Evolutionary conservation across 2,113 vertebrate genomes (phyloP), one percentile per base, ranked within the genome.

Genomic region (Dicerorhinus sumatrensis): DNA sequence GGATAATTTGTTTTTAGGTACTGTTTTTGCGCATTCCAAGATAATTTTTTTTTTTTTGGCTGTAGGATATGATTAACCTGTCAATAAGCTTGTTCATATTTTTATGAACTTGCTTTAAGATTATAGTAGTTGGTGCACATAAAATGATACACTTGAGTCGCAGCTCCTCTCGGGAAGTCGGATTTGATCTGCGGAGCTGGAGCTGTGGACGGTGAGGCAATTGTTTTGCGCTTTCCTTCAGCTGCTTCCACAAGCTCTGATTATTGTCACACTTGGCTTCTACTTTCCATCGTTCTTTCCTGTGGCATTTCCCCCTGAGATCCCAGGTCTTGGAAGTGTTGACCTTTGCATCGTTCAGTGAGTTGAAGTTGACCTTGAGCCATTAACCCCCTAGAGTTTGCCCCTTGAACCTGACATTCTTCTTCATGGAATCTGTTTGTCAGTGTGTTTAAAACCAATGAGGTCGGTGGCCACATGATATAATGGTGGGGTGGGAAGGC

Each of bases 81-180:
- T 89, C 73, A 82, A 54, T 85, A 95, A 60, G 27, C 48, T 46
- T 48, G 92, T 51, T 42, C 16, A 36, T 95, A 20, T 89, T 92
- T 84, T 86, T 31, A 58, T 82, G 56, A 96, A 92, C 89, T 63
- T 92, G 60, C 27, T 65, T 86, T 79, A 31, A 63, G 42, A 72
- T 77, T 92, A 60, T 25, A 77, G 77, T 86, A 82, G 33, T 73
- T 89, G 79, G 42, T 33, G 6, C 20, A 84, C 72, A 76, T 95
- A 85, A 72, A 91, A 85, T 85, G 31, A 58, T 87, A n/a, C 10
- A 36, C 21, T 75, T 84, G 81, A 89, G 67, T 58, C 91, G 76
- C 23, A 77, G 56, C 27, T 72, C 13, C 82, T 56, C 70, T 89
- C 33, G 5, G 72, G 54, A 89, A 94, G 80, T 25, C 36, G 67